A percentile compares a stretch with the other conserved stretches of the same genome.
These are phyloP conservation scores for Euphonia xanthogaster DNA, from an alignment of 2,797 vertebrate species.

Conservation along the genomic window DNA sequence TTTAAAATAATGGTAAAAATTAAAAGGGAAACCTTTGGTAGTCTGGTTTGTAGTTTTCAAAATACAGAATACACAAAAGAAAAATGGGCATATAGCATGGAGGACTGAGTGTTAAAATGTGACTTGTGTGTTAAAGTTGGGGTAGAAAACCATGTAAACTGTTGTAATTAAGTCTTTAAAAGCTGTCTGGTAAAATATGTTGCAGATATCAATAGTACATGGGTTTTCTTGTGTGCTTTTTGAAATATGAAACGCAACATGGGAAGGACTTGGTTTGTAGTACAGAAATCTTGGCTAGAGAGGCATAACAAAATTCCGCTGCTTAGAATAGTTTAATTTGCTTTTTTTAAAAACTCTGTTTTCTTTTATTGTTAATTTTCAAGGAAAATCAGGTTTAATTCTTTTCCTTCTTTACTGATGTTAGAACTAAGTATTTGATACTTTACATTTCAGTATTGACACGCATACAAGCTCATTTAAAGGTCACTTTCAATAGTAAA, in stretches of 20 bases:
- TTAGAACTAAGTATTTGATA: not conserved
- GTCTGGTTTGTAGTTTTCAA: not conserved
- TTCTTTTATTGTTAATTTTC: not conserved
- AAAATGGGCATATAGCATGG: not conserved
- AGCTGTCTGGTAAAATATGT: not conserved
- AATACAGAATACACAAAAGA: not conserved
- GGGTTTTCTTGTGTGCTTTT: not conserved
- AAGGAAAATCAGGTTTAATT: not conserved
- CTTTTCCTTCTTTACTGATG: not conserved
- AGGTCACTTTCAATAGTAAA: not conserved
- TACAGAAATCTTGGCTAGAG: not conserved
- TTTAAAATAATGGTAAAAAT: not conserved
- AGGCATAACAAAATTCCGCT: not conserved
- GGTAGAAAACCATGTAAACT: not conserved
- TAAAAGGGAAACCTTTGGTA: not conserved
- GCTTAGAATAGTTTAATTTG: not conserved
- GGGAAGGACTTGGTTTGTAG: not conserved
- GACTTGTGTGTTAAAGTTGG: not conserved
- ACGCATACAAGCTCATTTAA: not conserved
- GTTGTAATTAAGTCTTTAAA: not conserved
- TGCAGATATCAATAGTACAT: not conserved
- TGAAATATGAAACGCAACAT: not conserved
- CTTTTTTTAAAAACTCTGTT: accelerated
- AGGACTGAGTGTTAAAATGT: not conserved
- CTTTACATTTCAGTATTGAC: not conserved